A percentile compares a stretch with the other conserved stretches of the same genome.
Evolutionary conservation across 1,140 invertebrate genomes (phyloP).

Genomic region (Teleogryllus occipitalis): DNA sequence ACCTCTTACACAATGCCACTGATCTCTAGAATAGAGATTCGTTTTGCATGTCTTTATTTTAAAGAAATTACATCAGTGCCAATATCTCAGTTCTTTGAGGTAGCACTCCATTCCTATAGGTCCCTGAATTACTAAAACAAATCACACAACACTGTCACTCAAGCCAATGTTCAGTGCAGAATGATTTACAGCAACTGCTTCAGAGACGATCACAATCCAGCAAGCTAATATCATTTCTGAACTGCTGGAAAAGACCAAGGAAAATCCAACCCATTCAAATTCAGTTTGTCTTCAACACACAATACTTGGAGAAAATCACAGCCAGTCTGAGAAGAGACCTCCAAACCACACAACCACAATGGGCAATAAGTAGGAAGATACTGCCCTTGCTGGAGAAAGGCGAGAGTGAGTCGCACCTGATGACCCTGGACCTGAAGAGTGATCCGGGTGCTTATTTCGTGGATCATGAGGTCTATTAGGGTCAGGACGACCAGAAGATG

Average conservation of each 20-base stretch:
- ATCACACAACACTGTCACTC: background rate
- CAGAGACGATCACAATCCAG: too few relatives aligned
- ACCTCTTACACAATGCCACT: too few relatives aligned
- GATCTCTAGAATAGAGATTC: too few relatives aligned
- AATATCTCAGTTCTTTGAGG: too few relatives aligned
- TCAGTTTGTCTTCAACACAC: background rate
- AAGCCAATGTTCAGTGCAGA: too few relatives aligned
- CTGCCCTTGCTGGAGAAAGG: slow-evolving; percentile 52
- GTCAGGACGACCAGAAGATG: background rate
- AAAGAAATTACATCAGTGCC: too few relatives aligned
- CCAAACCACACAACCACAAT: slow-evolving; percentile 77
- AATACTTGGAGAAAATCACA: slow-evolving; percentile 45
- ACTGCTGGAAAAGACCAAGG: too few relatives aligned
- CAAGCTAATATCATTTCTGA: too few relatives aligned
- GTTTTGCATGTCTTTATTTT: too few relatives aligned
- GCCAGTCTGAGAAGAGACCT: slow-evolving; percentile 65
- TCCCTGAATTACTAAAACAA: background rate
- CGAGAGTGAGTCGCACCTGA: slow-evolving; percentile 30
- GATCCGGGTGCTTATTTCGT: background rate
- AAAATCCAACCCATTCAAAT: too few relatives aligned
- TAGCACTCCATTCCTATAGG: background rate
- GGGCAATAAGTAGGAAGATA: slow-evolving; percentile 66
- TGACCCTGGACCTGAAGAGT: background rate
- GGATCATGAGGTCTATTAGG: background rate
- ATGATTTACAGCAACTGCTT: too few relatives aligned